These are phyloP conservation scores for Glaucomys volans DNA, from an alignment of 2,113 vertebrate genomes.

Conservation along the genomic window DNA sequence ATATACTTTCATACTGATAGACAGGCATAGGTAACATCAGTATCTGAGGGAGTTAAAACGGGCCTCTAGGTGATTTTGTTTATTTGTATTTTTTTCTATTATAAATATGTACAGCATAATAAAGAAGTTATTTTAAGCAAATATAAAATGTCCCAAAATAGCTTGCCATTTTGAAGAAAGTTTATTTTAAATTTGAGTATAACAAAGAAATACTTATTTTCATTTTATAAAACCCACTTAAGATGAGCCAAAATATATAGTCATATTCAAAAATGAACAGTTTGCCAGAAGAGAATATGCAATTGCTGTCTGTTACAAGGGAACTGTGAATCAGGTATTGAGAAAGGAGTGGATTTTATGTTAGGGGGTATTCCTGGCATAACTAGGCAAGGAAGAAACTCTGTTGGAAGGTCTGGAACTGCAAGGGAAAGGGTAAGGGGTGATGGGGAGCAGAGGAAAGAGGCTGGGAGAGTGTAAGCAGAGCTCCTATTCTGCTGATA, in stretches of 20 bases:
- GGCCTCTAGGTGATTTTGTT: slow-evolving; percentile 44
- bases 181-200: neutral
- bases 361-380: neutral
- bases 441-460: neutral
- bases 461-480: neutral
- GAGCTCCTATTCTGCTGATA: neutral
- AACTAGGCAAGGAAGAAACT: neutral
- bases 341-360: neutral
- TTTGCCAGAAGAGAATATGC: slow-evolving; percentile 20
- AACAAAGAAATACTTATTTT: neutral
- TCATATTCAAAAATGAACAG: neutral
- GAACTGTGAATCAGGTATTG: neutral
- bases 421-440: neutral
- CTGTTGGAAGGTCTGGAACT: neutral
- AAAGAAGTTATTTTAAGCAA: slow-evolving; percentile 53
- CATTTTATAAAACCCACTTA: slow-evolving; percentile 49
- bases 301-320: neutral
- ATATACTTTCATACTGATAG: neutral
- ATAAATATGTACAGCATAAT: neutral
- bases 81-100: slow-evolving; percentile 40
- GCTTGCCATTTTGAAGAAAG: slow-evolving; percentile 28
- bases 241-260: neutral
- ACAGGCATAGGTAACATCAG: neutral
- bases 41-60: neutral
- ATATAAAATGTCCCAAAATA: slow-evolving; percentile 30